Evolutionary conservation across 2,797 vertebrate species (phyloP).

Genomic region (Enteromius anoplus): DNA sequence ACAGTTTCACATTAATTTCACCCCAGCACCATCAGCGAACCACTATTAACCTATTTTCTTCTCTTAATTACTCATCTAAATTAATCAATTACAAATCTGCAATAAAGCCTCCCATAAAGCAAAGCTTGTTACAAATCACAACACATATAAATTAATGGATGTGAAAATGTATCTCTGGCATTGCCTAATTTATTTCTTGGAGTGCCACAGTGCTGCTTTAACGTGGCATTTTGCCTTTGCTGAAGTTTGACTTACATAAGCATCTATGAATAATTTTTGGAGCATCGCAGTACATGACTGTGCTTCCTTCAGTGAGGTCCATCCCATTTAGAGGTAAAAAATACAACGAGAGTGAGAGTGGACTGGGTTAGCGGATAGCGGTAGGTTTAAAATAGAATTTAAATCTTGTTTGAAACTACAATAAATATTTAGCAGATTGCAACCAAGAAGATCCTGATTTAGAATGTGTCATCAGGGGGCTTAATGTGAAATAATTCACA

Average conservation of each 20-base stretch:
- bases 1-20: constrained; percentile 35
- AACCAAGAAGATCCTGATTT: not conserved
- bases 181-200: not conserved
- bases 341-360: not conserved
- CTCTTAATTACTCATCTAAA: constrained; percentile 30
- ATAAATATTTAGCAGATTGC: not conserved
- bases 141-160: constrained; percentile 16
- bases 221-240: not conserved
- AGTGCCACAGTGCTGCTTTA: constrained; percentile 17
- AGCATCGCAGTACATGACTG: not conserved
- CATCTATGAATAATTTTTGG: constrained; percentile 37
- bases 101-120: constrained; percentile 14
- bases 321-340: constrained; percentile 18
- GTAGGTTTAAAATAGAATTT: constrained; percentile 9
- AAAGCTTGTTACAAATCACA: not conserved
- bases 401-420: constrained; percentile 11
- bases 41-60: constrained; percentile 8
- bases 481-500: not conserved
- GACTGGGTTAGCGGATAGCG: not conserved
- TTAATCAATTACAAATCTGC: constrained; percentile 25
- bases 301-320: not conserved
- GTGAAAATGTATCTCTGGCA: not conserved
- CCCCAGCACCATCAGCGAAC: not conserved
- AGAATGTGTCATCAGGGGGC: constrained; percentile 8
- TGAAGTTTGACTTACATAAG: constrained; percentile 49